Evolutionary conservation across 2,888 invertebrate genomes (phyloP).

Genomic region (Seira sanloemensis): DNA sequence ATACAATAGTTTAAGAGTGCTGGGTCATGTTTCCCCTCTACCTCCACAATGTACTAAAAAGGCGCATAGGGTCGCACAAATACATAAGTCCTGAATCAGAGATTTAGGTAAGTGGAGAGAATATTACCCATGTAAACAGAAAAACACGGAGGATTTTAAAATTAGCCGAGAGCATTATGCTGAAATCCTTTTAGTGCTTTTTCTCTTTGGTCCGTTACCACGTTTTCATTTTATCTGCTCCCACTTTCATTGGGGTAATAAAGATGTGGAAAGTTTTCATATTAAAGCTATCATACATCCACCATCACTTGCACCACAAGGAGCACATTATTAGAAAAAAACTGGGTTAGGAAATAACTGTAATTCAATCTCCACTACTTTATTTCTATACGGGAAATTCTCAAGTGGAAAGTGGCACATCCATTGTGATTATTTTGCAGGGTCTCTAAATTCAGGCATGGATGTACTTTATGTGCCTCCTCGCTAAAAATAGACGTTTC

Average conservation of each 20-base stretch:
- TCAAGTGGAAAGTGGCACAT: background rate
- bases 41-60: too few relatives aligned
- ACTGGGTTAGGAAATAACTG: background rate
- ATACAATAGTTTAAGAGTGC: too few relatives aligned
- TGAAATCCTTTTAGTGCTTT: background rate
- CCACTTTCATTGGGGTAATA: background rate
- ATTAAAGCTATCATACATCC: background rate
- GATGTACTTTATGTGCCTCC: background rate
- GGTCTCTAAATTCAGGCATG: background rate
- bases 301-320: too few relatives aligned
- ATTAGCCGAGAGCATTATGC: background rate
- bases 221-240: background rate
- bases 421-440: background rate
- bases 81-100: too few relatives aligned
- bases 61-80: too few relatives aligned
- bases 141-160: background rate
- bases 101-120: too few relatives aligned
- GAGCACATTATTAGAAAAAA: background rate
- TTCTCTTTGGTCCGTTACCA: background rate
- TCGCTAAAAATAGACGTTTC: background rate
- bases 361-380: background rate
- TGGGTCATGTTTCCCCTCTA: too few relatives aligned
- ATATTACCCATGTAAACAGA: background rate
- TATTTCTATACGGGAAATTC: background rate
- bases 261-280: background rate